Evolutionary conservation across 1,140 invertebrate genomes (phyloP).

Genomic region (Lanistes nyassanus): DNA sequence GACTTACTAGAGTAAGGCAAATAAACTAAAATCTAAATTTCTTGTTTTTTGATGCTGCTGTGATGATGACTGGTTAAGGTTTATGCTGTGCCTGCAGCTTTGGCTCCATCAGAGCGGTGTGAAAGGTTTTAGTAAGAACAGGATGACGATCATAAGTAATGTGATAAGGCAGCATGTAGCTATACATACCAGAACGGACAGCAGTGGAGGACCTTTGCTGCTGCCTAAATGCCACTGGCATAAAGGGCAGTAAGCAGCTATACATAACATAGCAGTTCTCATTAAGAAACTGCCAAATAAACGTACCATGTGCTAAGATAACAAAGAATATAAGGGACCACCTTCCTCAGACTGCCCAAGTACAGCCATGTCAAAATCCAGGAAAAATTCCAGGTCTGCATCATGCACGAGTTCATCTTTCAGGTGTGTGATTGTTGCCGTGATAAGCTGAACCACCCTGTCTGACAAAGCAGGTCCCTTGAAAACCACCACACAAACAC

Average conservation of each 20-base stretch:
- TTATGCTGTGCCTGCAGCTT: too few species aligned
- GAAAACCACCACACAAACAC: too few species aligned
- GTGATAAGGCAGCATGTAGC: too few species aligned
- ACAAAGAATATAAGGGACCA: not conserved
- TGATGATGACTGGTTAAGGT: too few species aligned
- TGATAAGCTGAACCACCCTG: slow-evolving; percentile 38
- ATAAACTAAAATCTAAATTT: too few species aligned
- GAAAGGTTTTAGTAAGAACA: too few species aligned
- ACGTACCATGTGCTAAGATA: not conserved
- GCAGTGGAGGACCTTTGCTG: not conserved
- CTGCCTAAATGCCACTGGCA: not conserved
- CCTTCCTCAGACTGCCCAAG: slow-evolving; percentile 38
- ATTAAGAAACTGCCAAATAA: not conserved
- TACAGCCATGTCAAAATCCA: slow-evolving; percentile 53
- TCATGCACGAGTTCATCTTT: slow-evolving; percentile 25
- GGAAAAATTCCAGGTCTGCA: slow-evolving; percentile 38
- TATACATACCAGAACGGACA: too few species aligned
- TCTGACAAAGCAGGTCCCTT: not conserved
- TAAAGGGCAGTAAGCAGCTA: not conserved
- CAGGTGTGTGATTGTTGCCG: slow-evolving; percentile 40
- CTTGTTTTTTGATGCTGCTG: too few species aligned
- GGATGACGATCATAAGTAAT: too few species aligned
- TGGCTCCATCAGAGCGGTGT: too few species aligned
- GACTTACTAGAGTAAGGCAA: too few species aligned
- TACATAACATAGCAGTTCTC: not conserved